phyloP scores from a whole-genome alignment of 2,797 vertebrate species.

The Argyrosomus regius region DNA sequence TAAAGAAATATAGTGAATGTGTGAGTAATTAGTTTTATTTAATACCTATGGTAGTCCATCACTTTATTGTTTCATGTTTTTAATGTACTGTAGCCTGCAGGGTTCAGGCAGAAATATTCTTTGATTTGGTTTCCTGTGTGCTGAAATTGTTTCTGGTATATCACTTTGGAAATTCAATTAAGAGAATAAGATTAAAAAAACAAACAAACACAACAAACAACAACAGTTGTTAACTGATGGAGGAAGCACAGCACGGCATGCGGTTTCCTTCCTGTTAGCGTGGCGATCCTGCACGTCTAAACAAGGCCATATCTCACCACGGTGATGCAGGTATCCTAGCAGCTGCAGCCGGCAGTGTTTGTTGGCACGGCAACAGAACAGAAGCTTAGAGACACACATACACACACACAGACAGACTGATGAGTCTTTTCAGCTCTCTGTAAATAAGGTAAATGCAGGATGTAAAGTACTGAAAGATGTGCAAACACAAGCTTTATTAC shows the following conservation, averaged over 20 bases:
- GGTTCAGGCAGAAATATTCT: too few species aligned
- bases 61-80: too few species aligned
- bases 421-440: slow-evolving; percentile 40
- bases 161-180: too few species aligned
- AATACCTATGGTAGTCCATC: too few species aligned
- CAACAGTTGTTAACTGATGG: background rate
- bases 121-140: too few species aligned
- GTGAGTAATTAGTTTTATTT: too few species aligned
- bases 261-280: slow-evolving; percentile 27
- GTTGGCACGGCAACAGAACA: slow-evolving; percentile 66
- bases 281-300: slow-evolving; percentile 28
- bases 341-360: slow-evolving; percentile 55
- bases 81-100: too few species aligned
- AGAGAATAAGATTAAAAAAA: background rate
- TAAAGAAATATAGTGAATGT: too few species aligned
- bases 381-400: slow-evolving; percentile 34
- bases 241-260: background rate
- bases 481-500: slow-evolving; percentile 18
- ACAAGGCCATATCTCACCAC: slow-evolving; percentile 50
- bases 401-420: slow-evolving; percentile 13
- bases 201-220: background rate
- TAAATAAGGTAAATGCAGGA: slow-evolving; percentile 50
- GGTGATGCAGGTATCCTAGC: slow-evolving; percentile 58
- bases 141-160: too few species aligned
- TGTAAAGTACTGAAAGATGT: slow-evolving; percentile 28